phyloP scores from a whole-genome alignment of 2,113 vertebrate genomes.

The Triplophysa dalaica region DNA sequence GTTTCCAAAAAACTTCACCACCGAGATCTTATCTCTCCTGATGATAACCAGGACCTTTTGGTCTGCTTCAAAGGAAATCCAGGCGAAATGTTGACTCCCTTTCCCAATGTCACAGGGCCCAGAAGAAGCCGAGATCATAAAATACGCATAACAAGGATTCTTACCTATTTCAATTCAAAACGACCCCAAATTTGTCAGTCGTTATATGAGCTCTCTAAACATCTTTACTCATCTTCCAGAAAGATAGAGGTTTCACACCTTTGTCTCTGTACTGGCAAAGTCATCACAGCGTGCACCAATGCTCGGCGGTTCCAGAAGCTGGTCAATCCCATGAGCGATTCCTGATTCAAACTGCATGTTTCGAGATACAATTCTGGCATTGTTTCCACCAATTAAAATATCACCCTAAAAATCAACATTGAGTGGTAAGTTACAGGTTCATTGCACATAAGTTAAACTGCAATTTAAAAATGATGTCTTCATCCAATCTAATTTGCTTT shows the following conservation, averaged over 20 bases:
- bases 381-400: constrained; percentile 75
- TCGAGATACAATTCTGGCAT: constrained; percentile 79
- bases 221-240: neutral
- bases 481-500: too few species aligned
- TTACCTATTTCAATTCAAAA: too few species aligned
- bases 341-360: constrained; percentile 82
- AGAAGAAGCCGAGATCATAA: neutral
- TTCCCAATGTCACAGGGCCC: neutral
- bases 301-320: constrained; percentile 86
- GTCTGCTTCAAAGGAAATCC: too few species aligned
- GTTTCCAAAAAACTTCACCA: too few species aligned
- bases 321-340: constrained; percentile 85
- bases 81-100: too few species aligned
- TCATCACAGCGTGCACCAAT: constrained; percentile 87
- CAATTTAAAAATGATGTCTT: neutral
- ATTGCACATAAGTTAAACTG: neutral
- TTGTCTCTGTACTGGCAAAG: constrained; percentile 60
- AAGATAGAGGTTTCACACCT: constrained; percentile 44
- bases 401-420: constrained; percentile 75
- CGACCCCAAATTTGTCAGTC: too few species aligned
- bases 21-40: too few species aligned
- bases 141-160: neutral
- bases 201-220: too few species aligned
- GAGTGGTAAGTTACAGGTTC: neutral
- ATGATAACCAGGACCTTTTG: too few species aligned